Evolutionary conservation across 2,888 invertebrate genomes (phyloP).

Genomic region (Priapulus caudatus): DNA sequence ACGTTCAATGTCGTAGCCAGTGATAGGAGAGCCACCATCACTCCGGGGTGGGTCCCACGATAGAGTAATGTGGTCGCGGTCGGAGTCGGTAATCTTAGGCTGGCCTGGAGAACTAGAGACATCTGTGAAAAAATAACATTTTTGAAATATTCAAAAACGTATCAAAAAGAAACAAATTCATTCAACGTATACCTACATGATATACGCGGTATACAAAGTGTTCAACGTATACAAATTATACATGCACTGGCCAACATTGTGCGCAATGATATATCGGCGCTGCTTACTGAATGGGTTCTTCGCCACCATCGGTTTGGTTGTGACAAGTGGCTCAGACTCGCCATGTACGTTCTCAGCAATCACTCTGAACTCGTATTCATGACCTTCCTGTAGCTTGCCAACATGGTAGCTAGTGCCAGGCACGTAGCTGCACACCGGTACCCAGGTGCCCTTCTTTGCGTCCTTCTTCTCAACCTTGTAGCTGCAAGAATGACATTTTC

Average conservation of each 20-base stretch:
- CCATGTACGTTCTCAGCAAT: slow-evolving; percentile 42
- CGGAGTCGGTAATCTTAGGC: slow-evolving; percentile 80
- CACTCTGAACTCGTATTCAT: slow-evolving; percentile 45
- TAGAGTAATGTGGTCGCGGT: slow-evolving; percentile 87
- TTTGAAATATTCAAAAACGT: slow-evolving; percentile 7
- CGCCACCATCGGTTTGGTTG: slow-evolving; percentile 38
- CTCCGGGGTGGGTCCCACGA: slow-evolving; percentile 89
- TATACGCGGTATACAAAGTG: neutral
- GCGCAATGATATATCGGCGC: neutral
- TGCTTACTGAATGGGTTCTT: slow-evolving; percentile 44
- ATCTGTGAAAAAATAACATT: slow-evolving; percentile 43
- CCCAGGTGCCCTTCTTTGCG: slow-evolving; percentile 81
- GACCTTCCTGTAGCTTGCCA: slow-evolving; percentile 31
- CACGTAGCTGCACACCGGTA: slow-evolving; percentile 57
- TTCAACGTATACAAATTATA: slow-evolving; percentile 5
- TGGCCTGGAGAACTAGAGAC: slow-evolving; percentile 84
- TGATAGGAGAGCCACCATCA: slow-evolving; percentile 87
- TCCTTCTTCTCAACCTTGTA: slow-evolving; percentile 96
- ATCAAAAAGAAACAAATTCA: slow-evolving; percentile 5
- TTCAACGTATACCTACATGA: slow-evolving; percentile 4
- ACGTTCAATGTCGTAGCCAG: slow-evolving; percentile 84
- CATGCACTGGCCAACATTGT: neutral
- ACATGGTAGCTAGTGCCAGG: neutral
- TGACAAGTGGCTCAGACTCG: slow-evolving; percentile 41
- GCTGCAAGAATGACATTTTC: slow-evolving; percentile 53